Percentiles rank a stretch among this genome's conserved stretches.
phyloP scores from a whole-genome alignment of 1,140 invertebrate genomes.

The Tetragnatha versicolor region DNA sequence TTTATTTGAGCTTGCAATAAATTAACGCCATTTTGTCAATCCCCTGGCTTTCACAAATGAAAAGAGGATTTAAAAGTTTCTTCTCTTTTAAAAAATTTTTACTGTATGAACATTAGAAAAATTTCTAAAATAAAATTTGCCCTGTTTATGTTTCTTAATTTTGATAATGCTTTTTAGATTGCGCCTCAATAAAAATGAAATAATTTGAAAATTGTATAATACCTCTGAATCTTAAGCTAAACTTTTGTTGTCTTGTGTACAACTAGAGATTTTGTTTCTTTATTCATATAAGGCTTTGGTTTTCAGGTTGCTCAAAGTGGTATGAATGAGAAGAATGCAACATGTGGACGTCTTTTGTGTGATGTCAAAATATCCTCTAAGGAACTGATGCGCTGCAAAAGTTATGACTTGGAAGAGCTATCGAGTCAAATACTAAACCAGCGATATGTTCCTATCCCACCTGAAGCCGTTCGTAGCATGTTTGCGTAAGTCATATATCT shows the following conservation, averaged over 20 bases:
- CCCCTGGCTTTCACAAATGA: background rate
- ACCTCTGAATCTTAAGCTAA: too few species aligned
- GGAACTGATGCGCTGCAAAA: conserved; percentile 88
- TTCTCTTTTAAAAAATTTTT: conserved; percentile 10
- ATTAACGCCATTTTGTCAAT: too few species aligned
- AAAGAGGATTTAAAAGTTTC: background rate
- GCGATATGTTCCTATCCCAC: conserved; percentile 58
- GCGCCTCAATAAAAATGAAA: too few species aligned
- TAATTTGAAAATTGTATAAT: too few species aligned
- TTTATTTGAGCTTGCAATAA: too few species aligned
- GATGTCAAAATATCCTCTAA: conserved; percentile 93
- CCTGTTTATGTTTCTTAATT: too few species aligned
- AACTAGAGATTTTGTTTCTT: too few species aligned
- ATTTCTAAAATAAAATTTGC: too few species aligned
- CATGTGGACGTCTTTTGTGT: conserved; percentile 86
- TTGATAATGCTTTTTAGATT: too few species aligned
- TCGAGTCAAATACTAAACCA: conserved; percentile 71
- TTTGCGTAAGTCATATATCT: conserved; percentile 29
- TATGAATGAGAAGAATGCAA: conserved; percentile 67
- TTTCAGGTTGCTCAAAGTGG: conserved; percentile 59
- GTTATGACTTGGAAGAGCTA: conserved; percentile 88
- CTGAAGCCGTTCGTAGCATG: conserved; percentile 7
- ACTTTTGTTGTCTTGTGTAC: too few species aligned
- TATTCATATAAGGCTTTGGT: too few species aligned
- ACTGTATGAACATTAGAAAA: conserved; percentile 60